Base-by-base conservation (phyloP, 92 coral and sea anemone genomes). In the Bergia puertoricense region DNA sequence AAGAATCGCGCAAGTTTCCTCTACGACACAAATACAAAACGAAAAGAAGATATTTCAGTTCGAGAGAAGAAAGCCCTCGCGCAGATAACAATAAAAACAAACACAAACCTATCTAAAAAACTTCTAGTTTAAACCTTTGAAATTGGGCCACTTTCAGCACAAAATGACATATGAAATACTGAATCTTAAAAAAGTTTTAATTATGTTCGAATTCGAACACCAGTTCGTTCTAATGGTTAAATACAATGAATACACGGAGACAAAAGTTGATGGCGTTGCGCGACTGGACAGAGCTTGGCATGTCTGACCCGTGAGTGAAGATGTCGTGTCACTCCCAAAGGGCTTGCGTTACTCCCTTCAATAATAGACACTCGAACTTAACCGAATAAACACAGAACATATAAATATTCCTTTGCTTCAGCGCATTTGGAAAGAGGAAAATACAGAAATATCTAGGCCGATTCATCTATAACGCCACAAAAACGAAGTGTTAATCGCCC, bases 281-380 rank as follows among this genome's bases (percentile, higher is more conserved):
- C 66, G 36, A 30, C 22, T 0, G n/a, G 20, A 7, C 57, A 15
- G 40, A 22, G 77, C 77, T n/a, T 68, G 23, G 78, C 86, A 84
- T 23, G 87, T 84, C 87, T 51, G 66, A 69, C 22, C 36, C 50
- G 79, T 40, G 46, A 43, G 23, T 16, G 23, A 40, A 22, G 80
- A 82, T 66, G 56, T 84, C 79, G 87, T 84, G 87, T 84, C 87
- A 84, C 87, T 84, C 87, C 87, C 79, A 48, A 41, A 13, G 69
- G 77, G 66, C 66, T 84, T 84, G 87, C 87, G 87, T 84, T 84
- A 84, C 87, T 23, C 66, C 50, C 44, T 71, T 46, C 79, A 71
- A 46, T 71, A 84, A 84, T 84, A 84, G 87, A 11, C 14, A 46
- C 44, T 75, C 86, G 36, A n/a, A 71, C 79, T 68, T 71, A 51